These are phyloP conservation scores for Musca vetustissima DNA, from an alignment of 1,140 invertebrate genomes.

Conservation along the genomic window DNA sequence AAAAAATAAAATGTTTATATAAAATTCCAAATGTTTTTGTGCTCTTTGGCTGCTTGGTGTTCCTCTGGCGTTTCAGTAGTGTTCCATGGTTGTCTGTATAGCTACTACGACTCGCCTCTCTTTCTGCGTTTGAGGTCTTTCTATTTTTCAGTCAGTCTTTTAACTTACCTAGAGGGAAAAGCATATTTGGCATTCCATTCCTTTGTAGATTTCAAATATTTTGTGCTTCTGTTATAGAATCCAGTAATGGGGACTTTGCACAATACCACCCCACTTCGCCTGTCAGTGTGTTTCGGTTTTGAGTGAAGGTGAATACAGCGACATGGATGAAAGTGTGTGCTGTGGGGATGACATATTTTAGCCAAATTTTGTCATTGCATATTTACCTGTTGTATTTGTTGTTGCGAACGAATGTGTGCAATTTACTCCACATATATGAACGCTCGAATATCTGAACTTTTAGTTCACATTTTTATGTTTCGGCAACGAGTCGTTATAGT, in stretches of 20 bases:
- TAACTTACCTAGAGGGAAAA: not conserved
- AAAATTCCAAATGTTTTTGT: slow-evolving; percentile 21
- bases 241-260: no score
- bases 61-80: no score
- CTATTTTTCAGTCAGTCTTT: no score
- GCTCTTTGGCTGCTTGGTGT: not conserved
- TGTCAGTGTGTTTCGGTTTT: not conserved
- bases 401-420: not conserved
- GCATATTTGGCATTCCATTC: slow-evolving; percentile 15
- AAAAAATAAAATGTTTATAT: slow-evolving; percentile 10
- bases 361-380: slow-evolving; percentile 18
- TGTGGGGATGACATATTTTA: not conserved
- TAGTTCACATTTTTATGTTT: no score
- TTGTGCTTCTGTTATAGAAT: slow-evolving; percentile 5
- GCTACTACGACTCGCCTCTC: not conserved
- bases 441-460: no score
- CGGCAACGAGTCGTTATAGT: no score
- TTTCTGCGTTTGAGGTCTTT: not conserved
- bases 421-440: no score
- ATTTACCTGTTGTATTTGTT: not conserved
- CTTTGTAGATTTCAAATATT: slow-evolving; percentile 19
- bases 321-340: not conserved
- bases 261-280: not conserved
- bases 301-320: not conserved
- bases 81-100: no score